Conservation (phyloP, 2,113 vertebrate genomes). For the Erythrolamprus reginae region DNA sequence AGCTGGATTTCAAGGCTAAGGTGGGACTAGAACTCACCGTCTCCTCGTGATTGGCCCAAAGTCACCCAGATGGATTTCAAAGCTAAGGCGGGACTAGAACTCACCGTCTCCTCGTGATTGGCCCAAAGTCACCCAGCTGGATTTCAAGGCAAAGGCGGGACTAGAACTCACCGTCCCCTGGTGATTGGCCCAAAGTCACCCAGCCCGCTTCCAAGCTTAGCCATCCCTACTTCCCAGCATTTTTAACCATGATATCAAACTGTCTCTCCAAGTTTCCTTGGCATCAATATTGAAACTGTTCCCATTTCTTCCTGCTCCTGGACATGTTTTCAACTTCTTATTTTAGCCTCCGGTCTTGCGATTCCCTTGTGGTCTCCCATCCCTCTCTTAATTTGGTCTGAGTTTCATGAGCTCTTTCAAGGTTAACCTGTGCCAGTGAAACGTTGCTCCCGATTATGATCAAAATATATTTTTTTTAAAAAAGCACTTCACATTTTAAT, state of each 20-base stretch:
- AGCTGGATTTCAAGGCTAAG: no score
- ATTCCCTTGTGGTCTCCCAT: background rate
- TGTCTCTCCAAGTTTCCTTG: background rate
- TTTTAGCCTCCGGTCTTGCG: background rate
- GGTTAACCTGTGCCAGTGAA: background rate
- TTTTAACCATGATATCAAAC: background rate
- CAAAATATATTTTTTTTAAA: no score
- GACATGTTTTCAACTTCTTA: background rate
- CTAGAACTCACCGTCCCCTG: background rate
- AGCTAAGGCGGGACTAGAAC: no score
- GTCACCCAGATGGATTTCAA: no score
- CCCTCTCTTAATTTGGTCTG: background rate
- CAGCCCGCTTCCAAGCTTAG: background rate
- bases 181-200: background rate
- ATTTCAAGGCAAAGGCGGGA: no score
- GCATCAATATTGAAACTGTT: background rate
- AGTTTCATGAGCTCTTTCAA: background rate
- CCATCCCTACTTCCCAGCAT: background rate
- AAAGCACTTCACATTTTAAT: background rate
- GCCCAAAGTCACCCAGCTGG: no score
- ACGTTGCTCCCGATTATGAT: background rate
- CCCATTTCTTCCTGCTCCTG: background rate
- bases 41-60: no score
- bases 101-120: no score
- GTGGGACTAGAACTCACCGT: no score